Conservation (phyloP, 2,888 invertebrate species). For the Meteorus colon region DNA sequence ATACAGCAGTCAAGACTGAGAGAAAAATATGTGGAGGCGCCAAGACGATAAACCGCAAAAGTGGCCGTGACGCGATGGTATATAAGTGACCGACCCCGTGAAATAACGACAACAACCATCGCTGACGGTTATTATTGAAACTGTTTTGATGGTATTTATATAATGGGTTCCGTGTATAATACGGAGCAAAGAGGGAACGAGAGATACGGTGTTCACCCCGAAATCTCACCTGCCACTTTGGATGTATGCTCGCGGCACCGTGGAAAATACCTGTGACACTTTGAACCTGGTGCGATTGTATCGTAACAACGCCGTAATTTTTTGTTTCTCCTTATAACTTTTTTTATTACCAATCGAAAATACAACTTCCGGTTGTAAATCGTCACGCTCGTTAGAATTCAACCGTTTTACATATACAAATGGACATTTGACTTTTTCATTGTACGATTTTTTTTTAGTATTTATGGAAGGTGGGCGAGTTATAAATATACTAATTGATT, state of each 20-base stretch:
- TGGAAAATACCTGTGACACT: constrained; percentile 40
- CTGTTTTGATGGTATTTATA: constrained; percentile 16
- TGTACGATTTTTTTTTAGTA: background rate
- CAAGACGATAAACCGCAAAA: constrained; percentile 47
- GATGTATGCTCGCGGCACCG: constrained; percentile 11
- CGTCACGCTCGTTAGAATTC: constrained; percentile 24
- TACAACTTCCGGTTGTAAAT: constrained; percentile 35
- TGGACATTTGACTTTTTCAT: constrained; percentile 13
- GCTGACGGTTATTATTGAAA: constrained; percentile 45
- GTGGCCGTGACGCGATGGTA: constrained; percentile 59
- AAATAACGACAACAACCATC: constrained; percentile 28
- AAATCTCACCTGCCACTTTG: constrained; percentile 54
- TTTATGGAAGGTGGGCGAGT: background rate
- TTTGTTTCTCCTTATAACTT: background rate
- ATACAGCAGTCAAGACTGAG: background rate
- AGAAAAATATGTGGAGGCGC: constrained; percentile 13
- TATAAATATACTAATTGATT: background rate
- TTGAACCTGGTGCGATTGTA: constrained; percentile 17
- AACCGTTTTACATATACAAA: constrained; percentile 18
- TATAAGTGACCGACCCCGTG: constrained; percentile 50
- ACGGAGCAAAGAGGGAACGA: background rate
- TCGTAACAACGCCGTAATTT: background rate
- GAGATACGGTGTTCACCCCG: background rate
- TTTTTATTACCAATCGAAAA: constrained; percentile 27
- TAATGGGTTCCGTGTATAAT: background rate